A percentile compares a stretch with the other conserved stretches of the same genome.
Conservation (phyloP, 23 tunicate genomes). For the Styela clava region DNA sequence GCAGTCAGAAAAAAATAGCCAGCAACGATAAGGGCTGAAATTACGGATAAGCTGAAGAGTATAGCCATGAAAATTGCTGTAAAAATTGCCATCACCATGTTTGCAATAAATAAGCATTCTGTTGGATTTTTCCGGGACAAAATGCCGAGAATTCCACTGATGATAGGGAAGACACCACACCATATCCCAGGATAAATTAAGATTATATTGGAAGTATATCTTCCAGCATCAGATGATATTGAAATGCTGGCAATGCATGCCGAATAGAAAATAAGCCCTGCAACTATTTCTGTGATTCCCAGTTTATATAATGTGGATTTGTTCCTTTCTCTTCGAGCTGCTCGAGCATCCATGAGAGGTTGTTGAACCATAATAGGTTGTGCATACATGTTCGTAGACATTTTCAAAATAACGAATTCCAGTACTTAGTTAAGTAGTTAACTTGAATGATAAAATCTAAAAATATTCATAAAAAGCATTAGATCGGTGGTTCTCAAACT, state of each 20-base stretch:
- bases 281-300: not conserved
- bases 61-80: not conserved
- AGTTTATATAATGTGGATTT: not conserved
- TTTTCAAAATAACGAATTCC: no score
- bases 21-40: not conserved
- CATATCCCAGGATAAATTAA: slow-evolving; percentile 3
- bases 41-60: not conserved
- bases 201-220: not conserved
- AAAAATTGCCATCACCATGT: not conserved
- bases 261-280: not conserved
- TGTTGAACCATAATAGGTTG: not conserved
- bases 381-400: not conserved
- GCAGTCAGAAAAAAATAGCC: not conserved
- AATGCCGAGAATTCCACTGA: slow-evolving; percentile 15
- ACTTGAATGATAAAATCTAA: no score
- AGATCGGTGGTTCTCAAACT: no score
- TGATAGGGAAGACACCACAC: not conserved
- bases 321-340: not conserved
- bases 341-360: not conserved
- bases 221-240: not conserved
- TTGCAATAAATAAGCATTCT: not conserved
- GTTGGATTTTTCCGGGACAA: not conserved
- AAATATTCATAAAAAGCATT: no score
- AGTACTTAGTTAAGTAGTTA: no score
- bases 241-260: not conserved